Conservation (phyloP, 2,888 invertebrate species). For the Drosophila eohydei region DNA sequence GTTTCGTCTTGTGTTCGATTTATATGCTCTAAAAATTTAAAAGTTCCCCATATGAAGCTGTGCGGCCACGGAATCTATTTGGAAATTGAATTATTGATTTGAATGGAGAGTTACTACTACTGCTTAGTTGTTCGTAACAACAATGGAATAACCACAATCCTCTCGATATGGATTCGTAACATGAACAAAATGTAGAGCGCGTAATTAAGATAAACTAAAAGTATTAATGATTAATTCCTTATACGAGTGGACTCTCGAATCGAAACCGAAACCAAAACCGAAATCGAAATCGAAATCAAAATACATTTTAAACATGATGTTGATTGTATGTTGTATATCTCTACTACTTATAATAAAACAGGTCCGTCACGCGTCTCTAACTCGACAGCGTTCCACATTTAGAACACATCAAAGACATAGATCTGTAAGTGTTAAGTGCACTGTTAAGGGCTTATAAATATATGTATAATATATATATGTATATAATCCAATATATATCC, state of each 20-base stretch:
- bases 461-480: conserved; percentile 47
- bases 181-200: conserved; percentile 1
- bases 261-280: conserved; percentile 21
- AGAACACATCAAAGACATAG: conserved; percentile 89
- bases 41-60: conserved; percentile 26
- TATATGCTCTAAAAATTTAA: conserved; percentile 25
- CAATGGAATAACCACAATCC: conserved; percentile 17
- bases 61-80: conserved; percentile 31
- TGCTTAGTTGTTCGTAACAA: conserved; percentile 6
- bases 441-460: conserved; percentile 69
- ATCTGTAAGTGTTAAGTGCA: conserved; percentile 87
- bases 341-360: conserved; percentile 83
- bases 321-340: conserved; percentile 67
- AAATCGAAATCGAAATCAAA: conserved; percentile 22
- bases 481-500: conserved; percentile 19
- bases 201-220: neutral
- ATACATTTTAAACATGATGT: conserved; percentile 44
- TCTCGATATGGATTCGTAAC: neutral
- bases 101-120: conserved; percentile 29
- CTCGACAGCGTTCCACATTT: conserved; percentile 88
- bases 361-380: conserved; percentile 91
- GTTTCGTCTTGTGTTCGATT: conserved; percentile 28
- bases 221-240: neutral
- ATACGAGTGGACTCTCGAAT: conserved; percentile 17
- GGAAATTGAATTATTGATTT: conserved; percentile 30